phyloP scores from a whole-genome alignment of 2,113 vertebrate species.

The Pheucticus melanocephalus region DNA sequence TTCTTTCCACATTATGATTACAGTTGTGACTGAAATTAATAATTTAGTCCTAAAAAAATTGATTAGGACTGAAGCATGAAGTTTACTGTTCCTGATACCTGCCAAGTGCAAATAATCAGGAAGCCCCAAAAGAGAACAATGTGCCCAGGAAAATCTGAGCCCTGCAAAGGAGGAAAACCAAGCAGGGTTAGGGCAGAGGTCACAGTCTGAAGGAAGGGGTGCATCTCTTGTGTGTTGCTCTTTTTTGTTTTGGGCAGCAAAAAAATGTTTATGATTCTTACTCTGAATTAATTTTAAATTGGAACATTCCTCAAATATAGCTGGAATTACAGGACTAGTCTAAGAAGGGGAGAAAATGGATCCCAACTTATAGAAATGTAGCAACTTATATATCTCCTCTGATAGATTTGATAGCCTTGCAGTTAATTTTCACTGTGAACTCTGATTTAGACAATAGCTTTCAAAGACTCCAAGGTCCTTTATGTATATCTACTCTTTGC shows the following conservation, averaged over 20 bases:
- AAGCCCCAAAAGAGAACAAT: not conserved
- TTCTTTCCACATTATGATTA: not conserved
- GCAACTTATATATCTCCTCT: not conserved
- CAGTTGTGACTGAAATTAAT: not conserved
- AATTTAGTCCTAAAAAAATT: not conserved
- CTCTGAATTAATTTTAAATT: not conserved
- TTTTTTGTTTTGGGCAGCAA: not conserved
- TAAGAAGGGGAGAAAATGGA: not conserved
- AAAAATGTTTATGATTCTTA: not conserved
- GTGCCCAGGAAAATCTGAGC: not conserved
- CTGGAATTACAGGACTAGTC: not conserved
- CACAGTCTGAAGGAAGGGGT: not conserved
- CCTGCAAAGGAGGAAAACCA: not conserved
- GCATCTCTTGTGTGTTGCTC: not conserved
- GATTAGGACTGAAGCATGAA: not conserved
- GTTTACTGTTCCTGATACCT: not conserved
- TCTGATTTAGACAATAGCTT: not conserved
- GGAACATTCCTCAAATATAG: not conserved
- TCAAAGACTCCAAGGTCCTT: not conserved
- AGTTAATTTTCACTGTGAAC: not conserved
- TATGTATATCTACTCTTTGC: not conserved
- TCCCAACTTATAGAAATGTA: not conserved
- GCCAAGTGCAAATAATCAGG: not conserved
- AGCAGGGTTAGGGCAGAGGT: not conserved
- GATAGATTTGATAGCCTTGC: not conserved